Percentiles rank a stretch among this genome's conserved stretches.
Conservation (phyloP, 1,140 invertebrate genomes). For the Pseudobourletiella spinata region DNA sequence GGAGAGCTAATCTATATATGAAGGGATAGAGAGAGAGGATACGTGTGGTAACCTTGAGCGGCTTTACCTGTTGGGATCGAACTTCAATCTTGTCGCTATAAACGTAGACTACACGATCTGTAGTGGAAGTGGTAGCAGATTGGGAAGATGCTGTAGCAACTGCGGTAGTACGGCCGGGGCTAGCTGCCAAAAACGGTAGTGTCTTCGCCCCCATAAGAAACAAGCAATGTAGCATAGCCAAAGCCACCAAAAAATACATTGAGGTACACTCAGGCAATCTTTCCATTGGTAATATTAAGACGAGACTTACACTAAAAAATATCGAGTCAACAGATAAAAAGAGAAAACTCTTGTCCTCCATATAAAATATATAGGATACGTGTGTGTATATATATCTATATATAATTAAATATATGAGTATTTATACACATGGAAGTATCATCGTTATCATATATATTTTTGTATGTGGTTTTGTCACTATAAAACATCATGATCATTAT, state of each 20-base stretch:
- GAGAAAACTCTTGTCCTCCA: too few relatives aligned
- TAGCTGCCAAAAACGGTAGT: conserved; percentile 36
- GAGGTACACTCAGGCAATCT: conserved; percentile 25
- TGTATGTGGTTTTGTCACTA: too few relatives aligned
- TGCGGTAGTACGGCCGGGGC: conserved; percentile 25
- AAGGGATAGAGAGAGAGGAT: not conserved
- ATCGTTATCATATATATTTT: too few relatives aligned
- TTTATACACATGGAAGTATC: too few relatives aligned
- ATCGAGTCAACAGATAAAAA: too few relatives aligned
- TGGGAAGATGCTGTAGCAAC: conserved; percentile 8
- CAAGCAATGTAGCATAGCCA: conserved; percentile 30
- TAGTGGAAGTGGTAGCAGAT: conserved; percentile 16
- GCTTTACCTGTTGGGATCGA: conserved; percentile 46
- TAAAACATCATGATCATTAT: too few relatives aligned
- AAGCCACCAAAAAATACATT: conserved; percentile 31
- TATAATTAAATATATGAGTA: not conserved
- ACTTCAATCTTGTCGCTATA: conserved; percentile 51
- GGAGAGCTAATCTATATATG: not conserved
- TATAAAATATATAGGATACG: not conserved
- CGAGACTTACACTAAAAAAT: conserved; percentile 13
- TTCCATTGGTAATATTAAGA: not conserved
- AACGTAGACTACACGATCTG: conserved; percentile 49
- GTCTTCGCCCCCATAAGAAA: conserved; percentile 33
- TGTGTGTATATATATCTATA: not conserved
- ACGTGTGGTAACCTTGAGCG: conserved; percentile 12